phyloP scores from a whole-genome alignment of 2,113 vertebrate species.

The Psettodes erumei region DNA sequence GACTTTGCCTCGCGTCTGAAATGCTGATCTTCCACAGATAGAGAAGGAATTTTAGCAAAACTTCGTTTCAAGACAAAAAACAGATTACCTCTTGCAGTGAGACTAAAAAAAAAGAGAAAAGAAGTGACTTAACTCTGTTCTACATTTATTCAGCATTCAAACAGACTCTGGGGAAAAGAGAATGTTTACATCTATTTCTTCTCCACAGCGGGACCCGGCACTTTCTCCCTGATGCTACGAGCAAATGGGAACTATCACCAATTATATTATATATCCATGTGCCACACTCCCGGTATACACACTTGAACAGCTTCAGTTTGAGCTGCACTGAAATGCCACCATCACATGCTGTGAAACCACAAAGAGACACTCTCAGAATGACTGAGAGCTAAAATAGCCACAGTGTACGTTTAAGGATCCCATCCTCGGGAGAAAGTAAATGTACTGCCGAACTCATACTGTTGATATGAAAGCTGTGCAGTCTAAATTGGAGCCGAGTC shows the following conservation, averaged over 20 bases:
- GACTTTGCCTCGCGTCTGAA: neutral
- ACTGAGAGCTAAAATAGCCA: constrained; percentile 11
- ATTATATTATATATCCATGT: constrained; percentile 37
- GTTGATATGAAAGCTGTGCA: neutral
- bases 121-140: neutral
- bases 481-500: neutral
- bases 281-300: constrained; percentile 11
- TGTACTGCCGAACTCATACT: neutral
- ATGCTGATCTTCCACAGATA: neutral
- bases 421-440: constrained; percentile 11
- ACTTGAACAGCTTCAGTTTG: constrained; percentile 4
- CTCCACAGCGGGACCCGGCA: constrained; percentile 14
- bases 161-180: neutral
- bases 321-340: constrained; percentile 2
- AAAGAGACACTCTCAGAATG: neutral
- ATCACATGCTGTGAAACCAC: constrained; percentile 12
- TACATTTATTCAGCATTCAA: constrained; percentile 31
- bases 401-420: constrained; percentile 1
- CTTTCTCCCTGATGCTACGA: neutral
- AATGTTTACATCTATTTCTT: constrained; percentile 22
- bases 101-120: too few relatives aligned
- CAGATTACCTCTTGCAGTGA: neutral
- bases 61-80: neutral
- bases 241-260: constrained; percentile 19
- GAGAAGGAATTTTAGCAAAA: neutral